A percentile compares a stretch with the other conserved stretches of the same genome.
Conservation (phyloP, 2,797 vertebrate genomes). For the Hemitrygon akajei region DNA sequence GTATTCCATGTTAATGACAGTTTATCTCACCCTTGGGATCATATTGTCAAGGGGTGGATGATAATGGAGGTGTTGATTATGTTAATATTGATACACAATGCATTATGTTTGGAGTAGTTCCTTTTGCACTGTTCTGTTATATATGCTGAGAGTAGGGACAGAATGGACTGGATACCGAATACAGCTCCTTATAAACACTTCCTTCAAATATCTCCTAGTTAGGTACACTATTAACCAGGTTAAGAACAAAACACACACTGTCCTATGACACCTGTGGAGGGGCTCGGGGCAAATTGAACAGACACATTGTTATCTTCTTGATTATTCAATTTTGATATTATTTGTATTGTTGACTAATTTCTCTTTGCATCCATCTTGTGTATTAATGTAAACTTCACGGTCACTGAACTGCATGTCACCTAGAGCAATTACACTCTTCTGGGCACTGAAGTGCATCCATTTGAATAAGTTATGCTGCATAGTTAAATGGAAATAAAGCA, state of each 20-base stretch:
- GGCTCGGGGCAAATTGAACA: not conserved
- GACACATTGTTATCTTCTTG: not conserved
- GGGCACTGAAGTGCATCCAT: not conserved
- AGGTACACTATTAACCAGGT: not conserved
- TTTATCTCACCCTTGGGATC: not conserved
- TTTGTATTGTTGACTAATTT: conserved; percentile 18
- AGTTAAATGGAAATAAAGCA: not conserved
- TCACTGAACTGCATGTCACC: not conserved
- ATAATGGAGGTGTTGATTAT: not conserved
- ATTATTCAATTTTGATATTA: not conserved
- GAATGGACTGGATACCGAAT: not conserved
- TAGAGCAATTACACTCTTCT: not conserved
- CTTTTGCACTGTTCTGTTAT: not conserved
- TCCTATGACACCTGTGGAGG: not conserved
- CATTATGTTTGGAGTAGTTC: not conserved
- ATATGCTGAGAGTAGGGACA: not conserved
- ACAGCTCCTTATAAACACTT: no score
- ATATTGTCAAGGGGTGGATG: not conserved
- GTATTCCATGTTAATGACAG: not conserved
- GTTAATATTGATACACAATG: not conserved
- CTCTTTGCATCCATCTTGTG: not conserved
- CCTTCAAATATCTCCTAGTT: not conserved
- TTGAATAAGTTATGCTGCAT: not conserved
- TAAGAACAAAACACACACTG: not conserved
- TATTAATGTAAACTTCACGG: not conserved